phyloP scores from a whole-genome alignment of 2,113 vertebrate species.

The Syngnathus scovelli region DNA sequence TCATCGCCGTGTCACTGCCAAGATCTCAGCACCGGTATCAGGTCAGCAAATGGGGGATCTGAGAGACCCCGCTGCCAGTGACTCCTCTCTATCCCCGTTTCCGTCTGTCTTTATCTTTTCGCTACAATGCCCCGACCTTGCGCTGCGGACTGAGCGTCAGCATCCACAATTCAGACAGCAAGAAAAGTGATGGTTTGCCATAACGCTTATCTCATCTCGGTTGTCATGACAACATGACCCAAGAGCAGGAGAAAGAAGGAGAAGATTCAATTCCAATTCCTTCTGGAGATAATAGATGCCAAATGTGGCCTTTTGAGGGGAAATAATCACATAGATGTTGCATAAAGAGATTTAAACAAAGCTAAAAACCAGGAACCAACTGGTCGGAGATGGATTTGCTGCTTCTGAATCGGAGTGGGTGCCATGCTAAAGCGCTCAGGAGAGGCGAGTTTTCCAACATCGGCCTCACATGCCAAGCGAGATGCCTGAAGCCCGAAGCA shows the following conservation, averaged over 20 bases:
- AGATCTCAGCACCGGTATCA: constrained; percentile 47
- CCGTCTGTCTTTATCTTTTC: constrained; percentile 6
- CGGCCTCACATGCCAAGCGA: neutral
- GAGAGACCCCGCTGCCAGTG: constrained; percentile 5
- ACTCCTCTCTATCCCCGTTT: constrained; percentile 7
- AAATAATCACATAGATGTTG: neutral
- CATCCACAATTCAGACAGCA: constrained; percentile 43
- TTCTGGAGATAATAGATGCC: neutral
- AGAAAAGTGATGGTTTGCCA: constrained; percentile 81
- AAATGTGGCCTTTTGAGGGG: neutral
- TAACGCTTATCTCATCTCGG: constrained; percentile 72
- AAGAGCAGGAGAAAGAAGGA: constrained; percentile 9
- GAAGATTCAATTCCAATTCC: neutral
- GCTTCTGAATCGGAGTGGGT: neutral
- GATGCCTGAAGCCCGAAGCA: too few relatives aligned
- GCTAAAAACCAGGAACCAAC: neutral
- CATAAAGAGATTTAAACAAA: neutral
- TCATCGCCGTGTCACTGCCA: constrained; percentile 53
- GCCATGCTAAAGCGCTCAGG: neutral
- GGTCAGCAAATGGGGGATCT: constrained; percentile 8
- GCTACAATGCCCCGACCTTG: neutral
- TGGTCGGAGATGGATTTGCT: neutral
- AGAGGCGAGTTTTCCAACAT: neutral
- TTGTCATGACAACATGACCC: constrained; percentile 80
- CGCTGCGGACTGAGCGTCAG: neutral